These are phyloP conservation scores for Xylota segnis DNA, from an alignment of 2,888 invertebrate species.

Conservation along the genomic window DNA sequence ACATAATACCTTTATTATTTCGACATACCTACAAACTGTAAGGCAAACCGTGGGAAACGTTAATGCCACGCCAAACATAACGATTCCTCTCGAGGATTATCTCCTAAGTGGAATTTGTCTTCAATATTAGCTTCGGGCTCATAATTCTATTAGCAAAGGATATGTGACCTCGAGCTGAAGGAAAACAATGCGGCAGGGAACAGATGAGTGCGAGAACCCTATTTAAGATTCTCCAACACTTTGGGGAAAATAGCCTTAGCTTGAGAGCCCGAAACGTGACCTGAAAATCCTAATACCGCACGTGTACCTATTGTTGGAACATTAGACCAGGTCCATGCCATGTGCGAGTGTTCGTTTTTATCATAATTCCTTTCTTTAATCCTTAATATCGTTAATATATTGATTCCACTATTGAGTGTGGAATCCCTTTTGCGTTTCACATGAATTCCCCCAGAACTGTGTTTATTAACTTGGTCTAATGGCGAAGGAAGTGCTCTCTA, in stretches of 20 bases:
- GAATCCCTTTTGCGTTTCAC: slow-evolving; percentile 3
- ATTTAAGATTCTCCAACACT: slow-evolving; percentile 1
- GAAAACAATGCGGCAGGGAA: neutral
- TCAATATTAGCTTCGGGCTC: slow-evolving; percentile 30
- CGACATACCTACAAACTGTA: neutral
- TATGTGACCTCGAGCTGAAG: slow-evolving; percentile 1
- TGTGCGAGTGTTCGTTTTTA: neutral
- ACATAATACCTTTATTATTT: neutral
- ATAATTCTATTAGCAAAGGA: slow-evolving; percentile 23
- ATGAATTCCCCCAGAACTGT: slow-evolving; percentile 1
- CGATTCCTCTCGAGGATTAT: slow-evolving; percentile 25
- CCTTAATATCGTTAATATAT: slow-evolving; percentile 18
- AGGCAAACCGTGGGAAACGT: neutral
- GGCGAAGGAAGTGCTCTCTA: slow-evolving; percentile 8
- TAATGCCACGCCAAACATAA: slow-evolving; percentile 16
- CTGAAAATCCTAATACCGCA: slow-evolving; percentile 7
- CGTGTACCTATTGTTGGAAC: neutral
- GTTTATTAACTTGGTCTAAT: slow-evolving; percentile 28
- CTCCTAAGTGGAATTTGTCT: slow-evolving; percentile 28
- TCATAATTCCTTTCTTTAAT: slow-evolving; percentile 26
- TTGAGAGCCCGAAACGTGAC: slow-evolving; percentile 11
- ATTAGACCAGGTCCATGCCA: slow-evolving; percentile 2
- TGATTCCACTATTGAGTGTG: slow-evolving; percentile 1
- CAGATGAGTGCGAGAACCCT: neutral
- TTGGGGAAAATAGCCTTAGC: neutral